Evolutionary conservation across 2,797 vertebrate genomes (phyloP).

Genomic region (Sebastes ruberrimus): DNA sequence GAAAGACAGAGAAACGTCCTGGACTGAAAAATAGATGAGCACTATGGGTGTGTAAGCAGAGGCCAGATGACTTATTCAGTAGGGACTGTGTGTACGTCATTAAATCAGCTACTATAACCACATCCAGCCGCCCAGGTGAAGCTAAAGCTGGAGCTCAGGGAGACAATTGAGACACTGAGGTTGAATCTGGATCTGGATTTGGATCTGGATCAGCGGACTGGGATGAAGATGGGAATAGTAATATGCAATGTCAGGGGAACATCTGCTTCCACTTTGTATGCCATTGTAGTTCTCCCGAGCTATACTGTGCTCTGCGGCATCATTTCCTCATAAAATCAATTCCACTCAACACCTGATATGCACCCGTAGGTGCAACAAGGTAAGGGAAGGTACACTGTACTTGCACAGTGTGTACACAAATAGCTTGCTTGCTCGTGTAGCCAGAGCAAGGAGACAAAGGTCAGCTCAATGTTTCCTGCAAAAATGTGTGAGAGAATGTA

Average conservation of each 20-base stretch:
- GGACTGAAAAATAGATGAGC: constrained; percentile 81
- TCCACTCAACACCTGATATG: constrained; percentile 51
- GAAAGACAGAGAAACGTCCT: constrained; percentile 60
- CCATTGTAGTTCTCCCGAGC: constrained; percentile 15
- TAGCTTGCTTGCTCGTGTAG: constrained; percentile 23
- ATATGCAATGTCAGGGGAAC: constrained; percentile 53
- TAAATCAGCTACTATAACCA: constrained; percentile 66
- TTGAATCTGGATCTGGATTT: constrained; percentile 35
- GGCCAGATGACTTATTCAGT: constrained; percentile 79
- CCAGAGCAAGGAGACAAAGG: constrained; percentile 34
- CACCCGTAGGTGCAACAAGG: constrained; percentile 36
- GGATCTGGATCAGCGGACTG: constrained; percentile 29
- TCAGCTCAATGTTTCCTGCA: constrained; percentile 1
- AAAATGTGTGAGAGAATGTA: neutral
- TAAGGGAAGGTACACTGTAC: constrained; percentile 7
- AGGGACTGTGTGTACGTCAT: constrained; percentile 66
- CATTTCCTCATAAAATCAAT: constrained; percentile 62
- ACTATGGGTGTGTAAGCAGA: constrained; percentile 68
- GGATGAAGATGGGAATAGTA: constrained; percentile 47
- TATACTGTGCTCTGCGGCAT: constrained; percentile 24
- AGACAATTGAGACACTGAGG: constrained; percentile 19
- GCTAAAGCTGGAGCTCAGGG: constrained; percentile 19
- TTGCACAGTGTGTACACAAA: constrained; percentile 17
- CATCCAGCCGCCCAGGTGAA: constrained; percentile 42
- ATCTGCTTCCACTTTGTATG: constrained; percentile 61